phyloP scores from a whole-genome alignment of 2,888 invertebrate species.

The Gortyna flavago region DNA sequence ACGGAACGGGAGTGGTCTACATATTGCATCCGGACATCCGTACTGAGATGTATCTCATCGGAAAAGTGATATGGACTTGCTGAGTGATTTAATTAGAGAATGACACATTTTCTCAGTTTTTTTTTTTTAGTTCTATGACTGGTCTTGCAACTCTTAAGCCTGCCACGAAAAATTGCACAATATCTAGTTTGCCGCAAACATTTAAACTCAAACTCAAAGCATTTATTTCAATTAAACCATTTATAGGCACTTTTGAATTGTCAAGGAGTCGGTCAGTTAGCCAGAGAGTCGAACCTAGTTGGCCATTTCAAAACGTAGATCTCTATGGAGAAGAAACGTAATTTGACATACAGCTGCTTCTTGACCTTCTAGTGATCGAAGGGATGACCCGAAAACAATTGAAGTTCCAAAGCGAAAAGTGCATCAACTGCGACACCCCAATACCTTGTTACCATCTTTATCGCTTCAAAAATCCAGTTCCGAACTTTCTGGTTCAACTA shows the following conservation, averaged over 20 bases:
- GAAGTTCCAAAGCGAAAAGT: constrained; percentile 1
- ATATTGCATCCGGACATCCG: constrained; percentile 41
- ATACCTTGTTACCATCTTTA: neutral
- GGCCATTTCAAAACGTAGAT: neutral
- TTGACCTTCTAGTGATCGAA: neutral
- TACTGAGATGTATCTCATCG: neutral
- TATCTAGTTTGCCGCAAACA: neutral
- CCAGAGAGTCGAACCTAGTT: neutral
- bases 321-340: neutral
- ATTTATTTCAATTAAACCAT: neutral
- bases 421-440: neutral
- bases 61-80: constrained; percentile 5
- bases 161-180: neutral
- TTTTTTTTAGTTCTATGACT: neutral
- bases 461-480: neutral
- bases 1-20: constrained; percentile 49
- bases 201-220: neutral
- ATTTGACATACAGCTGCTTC: neutral
- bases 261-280: neutral
- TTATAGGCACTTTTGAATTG: neutral
- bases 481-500: neutral
- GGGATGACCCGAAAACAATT: constrained; percentile 5
- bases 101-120: constrained; percentile 2
- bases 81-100: constrained; percentile 16
- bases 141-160: neutral